Percentiles rank a stretch among this genome's conserved stretches.
These are phyloP conservation scores for Tortricodes alternella DNA, from an alignment of 2,888 invertebrate species.

Conservation along the genomic window DNA sequence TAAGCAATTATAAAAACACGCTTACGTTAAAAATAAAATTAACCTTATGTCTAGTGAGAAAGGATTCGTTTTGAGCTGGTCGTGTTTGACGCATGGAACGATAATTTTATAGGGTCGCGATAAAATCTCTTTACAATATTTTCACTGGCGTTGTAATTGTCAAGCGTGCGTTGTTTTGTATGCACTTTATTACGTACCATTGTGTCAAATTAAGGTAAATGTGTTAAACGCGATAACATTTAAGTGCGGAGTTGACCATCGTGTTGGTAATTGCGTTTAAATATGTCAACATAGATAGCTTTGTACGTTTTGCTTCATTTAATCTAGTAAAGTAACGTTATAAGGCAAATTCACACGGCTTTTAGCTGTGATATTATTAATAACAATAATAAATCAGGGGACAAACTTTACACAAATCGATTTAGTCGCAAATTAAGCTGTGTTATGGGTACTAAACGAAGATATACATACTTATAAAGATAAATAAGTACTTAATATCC, in stretches of 20 bases:
- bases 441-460: too few relatives aligned
- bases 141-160: conserved; percentile 50
- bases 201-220: conserved; percentile 50
- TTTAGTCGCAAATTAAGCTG: too few relatives aligned
- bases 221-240: conserved; percentile 33
- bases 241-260: conserved; percentile 2
- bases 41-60: conserved; percentile 1
- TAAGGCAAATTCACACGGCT: background rate
- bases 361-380: background rate
- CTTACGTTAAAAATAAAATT: background rate
- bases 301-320: background rate
- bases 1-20: conserved; percentile 36
- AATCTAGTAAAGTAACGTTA: background rate
- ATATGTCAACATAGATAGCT: background rate
- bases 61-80: background rate
- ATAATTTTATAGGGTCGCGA: conserved; percentile 36
- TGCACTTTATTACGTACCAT: conserved; percentile 45
- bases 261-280: conserved; percentile 9
- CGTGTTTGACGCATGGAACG: conserved; percentile 1
- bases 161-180: conserved; percentile 43
- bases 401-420: too few relatives aligned
- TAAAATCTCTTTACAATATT: conserved; percentile 51
- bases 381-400: too few relatives aligned
- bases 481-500: too few relatives aligned
- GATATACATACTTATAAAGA: too few relatives aligned